Evolutionary conservation across 2,797 vertebrate genomes (phyloP).

Genomic region (Cyprinella venusta): DNA sequence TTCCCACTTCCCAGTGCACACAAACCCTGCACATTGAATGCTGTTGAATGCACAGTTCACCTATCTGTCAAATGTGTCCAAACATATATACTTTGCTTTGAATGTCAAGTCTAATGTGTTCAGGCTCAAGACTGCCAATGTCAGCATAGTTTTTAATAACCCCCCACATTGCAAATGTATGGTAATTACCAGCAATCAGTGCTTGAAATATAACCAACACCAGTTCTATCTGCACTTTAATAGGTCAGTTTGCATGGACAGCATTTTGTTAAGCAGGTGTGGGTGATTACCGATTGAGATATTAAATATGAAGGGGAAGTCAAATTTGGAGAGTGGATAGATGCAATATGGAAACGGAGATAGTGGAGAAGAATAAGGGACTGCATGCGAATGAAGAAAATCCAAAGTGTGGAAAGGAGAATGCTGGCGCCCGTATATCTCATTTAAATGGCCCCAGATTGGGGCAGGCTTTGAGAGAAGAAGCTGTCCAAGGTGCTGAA

Average conservation of each 20-base stretch:
- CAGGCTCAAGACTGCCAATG: slow-evolving; percentile 11
- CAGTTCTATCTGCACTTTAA: slow-evolving; percentile 8
- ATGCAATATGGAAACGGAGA: slow-evolving; percentile 29
- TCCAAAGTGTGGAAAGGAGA: slow-evolving; percentile 18
- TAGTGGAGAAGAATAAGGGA: slow-evolving; percentile 12
- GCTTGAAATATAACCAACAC: slow-evolving; percentile 15
- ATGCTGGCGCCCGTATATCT: neutral
- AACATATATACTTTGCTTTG: slow-evolving; percentile 21
- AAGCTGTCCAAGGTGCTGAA: slow-evolving; percentile 56
- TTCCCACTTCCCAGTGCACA: slow-evolving; percentile 5
- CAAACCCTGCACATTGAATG: neutral
- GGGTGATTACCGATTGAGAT: slow-evolving; percentile 8
- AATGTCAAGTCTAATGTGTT: slow-evolving; percentile 16
- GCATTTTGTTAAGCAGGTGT: slow-evolving; percentile 27
- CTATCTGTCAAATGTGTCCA: slow-evolving; percentile 12
- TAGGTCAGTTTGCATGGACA: slow-evolving; percentile 9
- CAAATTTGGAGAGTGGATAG: neutral
- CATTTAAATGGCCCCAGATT: slow-evolving; percentile 32
- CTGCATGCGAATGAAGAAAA: neutral
- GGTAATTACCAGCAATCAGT: slow-evolving; percentile 33
- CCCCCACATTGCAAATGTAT: slow-evolving; percentile 35
- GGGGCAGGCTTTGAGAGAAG: slow-evolving; percentile 33
- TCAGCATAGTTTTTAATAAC: slow-evolving; percentile 51
- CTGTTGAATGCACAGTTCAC: neutral
- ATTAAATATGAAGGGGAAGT: slow-evolving; percentile 12